phyloP scores from a whole-genome alignment of 2,888 invertebrate genomes.

The Nemoura dubitans region DNA sequence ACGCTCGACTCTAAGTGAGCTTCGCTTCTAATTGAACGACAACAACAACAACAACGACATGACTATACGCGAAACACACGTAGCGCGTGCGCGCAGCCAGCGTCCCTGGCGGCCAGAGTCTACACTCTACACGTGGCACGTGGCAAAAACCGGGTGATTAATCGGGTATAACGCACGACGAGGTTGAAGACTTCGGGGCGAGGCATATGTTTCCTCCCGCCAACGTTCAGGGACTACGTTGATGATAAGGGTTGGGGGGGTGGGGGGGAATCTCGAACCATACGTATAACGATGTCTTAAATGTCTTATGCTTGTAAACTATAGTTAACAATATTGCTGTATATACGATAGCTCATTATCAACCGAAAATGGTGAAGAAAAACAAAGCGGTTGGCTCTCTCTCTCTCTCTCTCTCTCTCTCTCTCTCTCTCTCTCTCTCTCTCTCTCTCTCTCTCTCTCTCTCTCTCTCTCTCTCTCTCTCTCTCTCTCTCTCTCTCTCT shows the following conservation, averaged over 20 bases:
- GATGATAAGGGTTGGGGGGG: too few relatives aligned
- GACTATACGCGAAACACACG: background rate
- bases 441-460: too few relatives aligned
- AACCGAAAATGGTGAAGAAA: too few relatives aligned
- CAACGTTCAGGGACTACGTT: too few relatives aligned
- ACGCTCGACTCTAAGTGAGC: background rate
- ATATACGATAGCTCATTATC: background rate
- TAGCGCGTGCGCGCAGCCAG: too few relatives aligned
- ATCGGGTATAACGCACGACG: constrained; percentile 4
- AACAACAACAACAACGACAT: background rate
- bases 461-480: too few relatives aligned
- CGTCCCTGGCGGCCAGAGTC: background rate
- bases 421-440: too few relatives aligned
- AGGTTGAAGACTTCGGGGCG: constrained; percentile 25
- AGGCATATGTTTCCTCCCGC: constrained; percentile 15
- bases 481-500: too few relatives aligned
- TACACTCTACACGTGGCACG: background rate
- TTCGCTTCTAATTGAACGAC: background rate
- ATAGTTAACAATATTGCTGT: constrained; percentile 34
- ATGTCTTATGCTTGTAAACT: constrained; percentile 39
- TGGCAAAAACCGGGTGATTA: constrained; percentile 34
- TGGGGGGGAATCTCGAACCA: background rate
- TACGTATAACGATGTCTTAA: constrained; percentile 43
- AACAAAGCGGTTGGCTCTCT: too few relatives aligned
- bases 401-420: too few relatives aligned